These are phyloP conservation scores for Eupithecia tripunctaria DNA, from an alignment of 2,888 invertebrate genomes.

Conservation along the genomic window DNA sequence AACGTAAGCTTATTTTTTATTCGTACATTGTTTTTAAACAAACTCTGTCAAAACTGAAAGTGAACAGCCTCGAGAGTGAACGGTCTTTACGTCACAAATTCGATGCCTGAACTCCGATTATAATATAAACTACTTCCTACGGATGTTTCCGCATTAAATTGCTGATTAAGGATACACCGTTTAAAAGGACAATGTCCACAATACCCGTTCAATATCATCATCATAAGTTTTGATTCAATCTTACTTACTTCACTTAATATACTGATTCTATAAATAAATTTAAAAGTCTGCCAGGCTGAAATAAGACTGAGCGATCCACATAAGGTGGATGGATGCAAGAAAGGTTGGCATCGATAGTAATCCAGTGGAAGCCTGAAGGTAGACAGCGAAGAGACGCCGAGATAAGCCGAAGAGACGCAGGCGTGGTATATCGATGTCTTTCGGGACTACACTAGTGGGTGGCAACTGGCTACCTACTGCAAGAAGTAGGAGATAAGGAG, in stretches of 20 bases:
- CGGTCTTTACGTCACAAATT: constrained; percentile 6
- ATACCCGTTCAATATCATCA: not conserved
- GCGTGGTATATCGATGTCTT: not conserved
- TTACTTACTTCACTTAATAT: not conserved
- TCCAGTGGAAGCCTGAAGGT: not conserved
- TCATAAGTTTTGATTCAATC: not conserved
- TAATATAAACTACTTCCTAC: constrained; percentile 28
- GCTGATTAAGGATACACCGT: constrained; percentile 14
- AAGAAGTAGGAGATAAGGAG: not conserved
- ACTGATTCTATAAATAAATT: not conserved
- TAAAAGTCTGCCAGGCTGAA: not conserved
- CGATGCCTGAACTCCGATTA: constrained; percentile 12
- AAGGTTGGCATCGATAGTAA: not conserved
- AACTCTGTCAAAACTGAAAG: constrained; percentile 21
- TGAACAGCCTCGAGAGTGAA: constrained; percentile 20
- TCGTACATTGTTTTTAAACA: not conserved
- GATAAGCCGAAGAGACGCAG: not conserved
- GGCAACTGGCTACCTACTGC: not conserved
- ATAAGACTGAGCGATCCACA: not conserved
- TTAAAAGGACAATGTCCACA: constrained; percentile 5
- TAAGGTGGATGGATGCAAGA: not conserved
- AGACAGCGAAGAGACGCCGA: not conserved
- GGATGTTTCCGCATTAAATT: constrained; percentile 26
- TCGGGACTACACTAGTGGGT: not conserved
- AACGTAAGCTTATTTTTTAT: not conserved